These are phyloP conservation scores for Acrocephalus arundinaceus DNA, from an alignment of 2,113 vertebrate species.

Conservation along the genomic window DNA sequence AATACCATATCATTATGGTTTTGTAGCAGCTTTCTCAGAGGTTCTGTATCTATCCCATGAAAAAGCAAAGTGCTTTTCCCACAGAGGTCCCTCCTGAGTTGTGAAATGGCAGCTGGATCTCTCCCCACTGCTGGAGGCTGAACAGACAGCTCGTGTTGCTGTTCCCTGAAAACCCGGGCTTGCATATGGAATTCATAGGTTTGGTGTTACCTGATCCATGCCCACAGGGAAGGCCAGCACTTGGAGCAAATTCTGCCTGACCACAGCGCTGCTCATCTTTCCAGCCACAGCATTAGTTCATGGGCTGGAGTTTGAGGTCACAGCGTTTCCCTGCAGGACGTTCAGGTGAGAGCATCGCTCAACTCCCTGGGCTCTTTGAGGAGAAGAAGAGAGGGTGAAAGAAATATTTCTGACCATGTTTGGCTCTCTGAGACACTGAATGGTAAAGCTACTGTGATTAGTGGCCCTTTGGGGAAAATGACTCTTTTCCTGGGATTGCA, in stretches of 20 bases:
- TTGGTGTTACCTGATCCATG: not conserved
- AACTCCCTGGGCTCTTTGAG: not conserved
- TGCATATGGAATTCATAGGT: constrained; percentile 18
- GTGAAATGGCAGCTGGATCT: not conserved
- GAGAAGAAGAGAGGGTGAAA: not conserved
- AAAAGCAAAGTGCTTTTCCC: not conserved
- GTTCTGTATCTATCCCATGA: not conserved
- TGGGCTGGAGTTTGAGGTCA: constrained; percentile 13
- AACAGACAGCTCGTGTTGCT: not conserved
- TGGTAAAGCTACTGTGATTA: not conserved
- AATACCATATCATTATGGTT: not conserved
- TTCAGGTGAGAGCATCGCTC: not conserved
- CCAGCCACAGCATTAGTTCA: not conserved
- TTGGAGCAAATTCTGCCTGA: not conserved
- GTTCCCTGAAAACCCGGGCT: not conserved
- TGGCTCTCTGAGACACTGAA: not conserved
- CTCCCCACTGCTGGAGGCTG: not conserved
- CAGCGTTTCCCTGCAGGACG: rapidly evolving
- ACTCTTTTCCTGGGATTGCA: not conserved
- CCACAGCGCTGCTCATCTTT: not conserved
- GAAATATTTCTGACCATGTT: not conserved
- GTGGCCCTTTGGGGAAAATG: not conserved
- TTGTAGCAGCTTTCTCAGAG: constrained; percentile 21
- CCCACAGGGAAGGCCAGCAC: not conserved
- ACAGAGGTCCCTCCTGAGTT: constrained; percentile 27